Conservation (phyloP, 2,113 vertebrate species). For the Elaphurus davidianus region DNA sequence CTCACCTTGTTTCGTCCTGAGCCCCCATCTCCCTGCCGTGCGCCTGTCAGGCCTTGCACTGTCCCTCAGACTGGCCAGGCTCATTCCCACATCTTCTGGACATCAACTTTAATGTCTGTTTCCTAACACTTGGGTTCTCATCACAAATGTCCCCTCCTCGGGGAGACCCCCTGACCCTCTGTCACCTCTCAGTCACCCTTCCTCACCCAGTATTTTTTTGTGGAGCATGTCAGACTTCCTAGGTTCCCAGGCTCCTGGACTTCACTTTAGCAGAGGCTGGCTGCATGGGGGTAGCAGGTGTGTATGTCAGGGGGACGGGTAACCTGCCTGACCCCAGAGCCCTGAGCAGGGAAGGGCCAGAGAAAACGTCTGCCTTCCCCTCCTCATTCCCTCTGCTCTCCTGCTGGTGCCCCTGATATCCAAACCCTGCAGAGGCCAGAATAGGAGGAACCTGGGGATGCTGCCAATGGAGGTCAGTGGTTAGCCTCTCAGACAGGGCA, state of each 20-base stretch:
- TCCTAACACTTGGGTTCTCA: background rate
- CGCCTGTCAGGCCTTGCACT: background rate
- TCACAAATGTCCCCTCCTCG: background rate
- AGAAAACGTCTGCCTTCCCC: background rate
- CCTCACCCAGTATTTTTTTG: background rate
- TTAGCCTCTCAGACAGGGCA: background rate
- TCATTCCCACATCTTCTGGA: background rate
- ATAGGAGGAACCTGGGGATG: background rate
- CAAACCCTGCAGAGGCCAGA: background rate
- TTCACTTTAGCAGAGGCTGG: background rate
- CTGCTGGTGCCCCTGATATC: background rate
- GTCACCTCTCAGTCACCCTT: background rate
- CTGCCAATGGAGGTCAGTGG: background rate
- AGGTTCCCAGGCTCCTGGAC: too few relatives aligned
- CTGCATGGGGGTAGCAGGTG: background rate
- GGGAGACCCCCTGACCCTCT: background rate
- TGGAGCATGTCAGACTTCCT: background rate
- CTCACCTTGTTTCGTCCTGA: too few relatives aligned
- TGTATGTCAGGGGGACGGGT: background rate
- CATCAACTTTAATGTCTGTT: background rate
- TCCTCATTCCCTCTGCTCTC: background rate
- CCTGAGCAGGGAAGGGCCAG: background rate
- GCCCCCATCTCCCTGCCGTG: background rate
- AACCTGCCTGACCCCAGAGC: background rate
- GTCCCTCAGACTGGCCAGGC: fast-evolving